A percentile compares a stretch with the other conserved stretches of the same genome.
These are phyloP conservation scores for Rissa tridactyla DNA, from an alignment of 2,113 vertebrate species.

Conservation along the genomic window DNA sequence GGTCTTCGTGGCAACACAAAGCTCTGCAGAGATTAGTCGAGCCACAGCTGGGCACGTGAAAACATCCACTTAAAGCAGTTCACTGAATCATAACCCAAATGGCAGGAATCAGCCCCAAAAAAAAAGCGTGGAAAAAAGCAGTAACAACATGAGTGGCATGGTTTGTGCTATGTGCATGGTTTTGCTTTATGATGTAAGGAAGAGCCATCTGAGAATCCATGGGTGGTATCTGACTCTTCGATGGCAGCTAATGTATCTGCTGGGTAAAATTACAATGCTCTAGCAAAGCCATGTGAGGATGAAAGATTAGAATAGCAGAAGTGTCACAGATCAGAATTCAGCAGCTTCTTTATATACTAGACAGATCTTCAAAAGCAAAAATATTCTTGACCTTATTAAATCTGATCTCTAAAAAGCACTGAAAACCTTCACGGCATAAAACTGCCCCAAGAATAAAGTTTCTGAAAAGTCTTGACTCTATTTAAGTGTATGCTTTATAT, in stretches of 20 bases:
- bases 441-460: background rate
- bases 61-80: background rate
- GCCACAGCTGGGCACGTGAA: background rate
- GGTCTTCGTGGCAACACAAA: background rate
- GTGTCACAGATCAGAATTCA: background rate
- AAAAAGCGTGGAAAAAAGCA: background rate
- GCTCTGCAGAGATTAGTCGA: background rate
- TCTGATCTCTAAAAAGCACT: background rate
- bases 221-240: background rate
- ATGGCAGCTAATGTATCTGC: background rate
- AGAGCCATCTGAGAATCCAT: background rate
- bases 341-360: background rate
- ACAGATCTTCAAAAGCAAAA: background rate
- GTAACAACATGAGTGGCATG: background rate
- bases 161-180: too few relatives aligned
- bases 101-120: background rate
- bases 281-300: background rate
- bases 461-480: background rate
- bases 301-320: background rate
- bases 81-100: background rate
- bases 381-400: background rate
- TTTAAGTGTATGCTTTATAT: background rate
- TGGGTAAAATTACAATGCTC: background rate
- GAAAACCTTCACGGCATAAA: background rate
- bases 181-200: background rate